phyloP scores from a whole-genome alignment of 2,113 vertebrate species.

The Athene noctua region DNA sequence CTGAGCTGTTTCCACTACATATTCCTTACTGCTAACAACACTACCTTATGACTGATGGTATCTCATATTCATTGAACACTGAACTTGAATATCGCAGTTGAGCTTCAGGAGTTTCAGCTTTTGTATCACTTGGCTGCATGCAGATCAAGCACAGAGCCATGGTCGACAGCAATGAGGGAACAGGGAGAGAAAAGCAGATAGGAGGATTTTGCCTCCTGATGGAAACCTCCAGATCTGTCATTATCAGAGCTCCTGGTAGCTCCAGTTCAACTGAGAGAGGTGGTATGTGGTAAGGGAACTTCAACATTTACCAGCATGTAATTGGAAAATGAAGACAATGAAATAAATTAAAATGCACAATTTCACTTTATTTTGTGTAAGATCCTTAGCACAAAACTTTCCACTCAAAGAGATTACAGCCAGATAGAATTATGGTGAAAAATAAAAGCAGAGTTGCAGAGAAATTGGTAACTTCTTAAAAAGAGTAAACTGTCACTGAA shows the following conservation, averaged over 20 bases:
- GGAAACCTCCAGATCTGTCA: neutral
- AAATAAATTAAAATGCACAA: neutral
- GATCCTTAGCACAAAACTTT: neutral
- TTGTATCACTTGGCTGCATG: neutral
- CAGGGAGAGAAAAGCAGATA: neutral
- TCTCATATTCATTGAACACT: neutral
- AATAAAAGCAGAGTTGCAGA: neutral
- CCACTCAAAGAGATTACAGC: neutral
- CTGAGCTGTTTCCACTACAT: neutral
- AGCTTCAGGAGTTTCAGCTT: neutral
- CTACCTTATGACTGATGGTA: neutral
- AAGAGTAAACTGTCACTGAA: constrained; percentile 33
- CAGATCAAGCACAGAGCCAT: neutral
- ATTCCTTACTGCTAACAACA: neutral
- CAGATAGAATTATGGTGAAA: neutral
- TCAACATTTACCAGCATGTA: neutral
- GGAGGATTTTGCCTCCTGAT: neutral
- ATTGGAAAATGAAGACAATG: neutral
- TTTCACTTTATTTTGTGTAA: neutral
- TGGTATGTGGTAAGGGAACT: neutral
- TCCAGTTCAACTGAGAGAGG: neutral
- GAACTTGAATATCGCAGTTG: neutral
- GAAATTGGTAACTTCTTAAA: constrained; percentile 42
- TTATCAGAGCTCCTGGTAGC: neutral
- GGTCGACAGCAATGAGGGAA: neutral